Conservation (phyloP, 2,113 vertebrate species). For the Cyprinus carpio region DNA sequence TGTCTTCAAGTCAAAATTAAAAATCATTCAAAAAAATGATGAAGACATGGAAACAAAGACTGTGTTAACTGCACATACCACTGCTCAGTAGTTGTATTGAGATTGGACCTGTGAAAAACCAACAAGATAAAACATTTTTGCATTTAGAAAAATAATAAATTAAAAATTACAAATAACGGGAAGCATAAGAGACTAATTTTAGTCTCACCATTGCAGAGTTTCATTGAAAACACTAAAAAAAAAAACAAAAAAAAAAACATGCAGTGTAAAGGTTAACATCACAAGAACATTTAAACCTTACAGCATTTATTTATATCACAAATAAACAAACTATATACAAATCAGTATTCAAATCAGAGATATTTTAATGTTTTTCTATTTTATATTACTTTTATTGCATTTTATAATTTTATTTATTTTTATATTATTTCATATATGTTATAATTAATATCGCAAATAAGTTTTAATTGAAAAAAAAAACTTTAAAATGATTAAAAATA, state of each 20-base stretch:
- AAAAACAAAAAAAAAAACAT: conserved; percentile 1
- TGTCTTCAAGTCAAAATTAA: neutral
- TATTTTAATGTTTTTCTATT: neutral
- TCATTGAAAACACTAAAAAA: conserved; percentile 70
- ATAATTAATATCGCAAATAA: neutral
- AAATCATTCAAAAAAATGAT: neutral
- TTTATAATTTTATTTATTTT: no score
- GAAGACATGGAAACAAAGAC: neutral
- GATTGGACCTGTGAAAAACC: conserved; percentile 67
- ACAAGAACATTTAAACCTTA: neutral
- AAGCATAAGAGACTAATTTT: neutral
- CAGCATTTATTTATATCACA: neutral
- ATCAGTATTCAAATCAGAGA: neutral
- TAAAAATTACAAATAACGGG: neutral
- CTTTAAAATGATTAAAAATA: neutral
- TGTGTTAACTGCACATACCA: conserved; percentile 78
- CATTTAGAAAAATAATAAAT: neutral
- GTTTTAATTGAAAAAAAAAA: neutral
- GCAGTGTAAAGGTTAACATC: neutral
- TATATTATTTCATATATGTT: no score
- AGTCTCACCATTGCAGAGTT: conserved; percentile 73
- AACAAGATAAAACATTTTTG: neutral
- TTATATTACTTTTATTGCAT: no score
- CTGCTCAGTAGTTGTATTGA: conserved; percentile 80
- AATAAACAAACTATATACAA: neutral